Evolutionary conservation across 2,113 vertebrate genomes (phyloP).

Genomic region (Amblyopsis rosae): DNA sequence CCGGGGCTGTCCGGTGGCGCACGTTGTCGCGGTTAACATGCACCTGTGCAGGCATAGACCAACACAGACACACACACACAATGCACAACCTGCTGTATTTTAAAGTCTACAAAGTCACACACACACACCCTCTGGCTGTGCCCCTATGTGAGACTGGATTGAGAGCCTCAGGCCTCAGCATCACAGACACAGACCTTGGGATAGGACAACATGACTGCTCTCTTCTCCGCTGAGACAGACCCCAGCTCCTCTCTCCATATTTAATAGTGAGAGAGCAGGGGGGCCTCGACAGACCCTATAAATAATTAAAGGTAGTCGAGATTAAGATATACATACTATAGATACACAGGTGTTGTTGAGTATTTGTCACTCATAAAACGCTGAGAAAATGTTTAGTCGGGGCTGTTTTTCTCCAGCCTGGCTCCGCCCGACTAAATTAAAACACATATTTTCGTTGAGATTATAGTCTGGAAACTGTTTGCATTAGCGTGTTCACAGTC

Average conservation of each 20-base stretch:
- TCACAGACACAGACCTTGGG: constrained; percentile 63
- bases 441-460: too few relatives aligned
- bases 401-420: too few relatives aligned
- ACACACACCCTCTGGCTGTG: constrained; percentile 67
- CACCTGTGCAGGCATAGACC: constrained; percentile 24
- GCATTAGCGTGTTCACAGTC: too few relatives aligned
- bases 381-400: neutral
- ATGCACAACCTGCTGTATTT: constrained; percentile 3
- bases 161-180: constrained; percentile 57
- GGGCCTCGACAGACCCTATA: constrained; percentile 38
- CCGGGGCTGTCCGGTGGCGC: constrained; percentile 41
- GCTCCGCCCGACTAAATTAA: too few relatives aligned
- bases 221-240: constrained; percentile 54
- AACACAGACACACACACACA: constrained; percentile 5
- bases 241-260: constrained; percentile 61
- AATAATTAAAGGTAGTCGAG: constrained; percentile 54
- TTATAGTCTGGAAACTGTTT: too few relatives aligned
- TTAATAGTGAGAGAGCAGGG: constrained; percentile 61
- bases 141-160: constrained; percentile 57
- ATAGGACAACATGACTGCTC: constrained; percentile 55
- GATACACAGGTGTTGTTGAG: constrained; percentile 26
- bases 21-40: constrained; percentile 22
- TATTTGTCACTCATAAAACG: constrained; percentile 34
- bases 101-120: constrained; percentile 33
- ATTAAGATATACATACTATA: constrained; percentile 54